Conservation (phyloP, 2,113 vertebrate genomes). For the Rhea americana region DNA sequence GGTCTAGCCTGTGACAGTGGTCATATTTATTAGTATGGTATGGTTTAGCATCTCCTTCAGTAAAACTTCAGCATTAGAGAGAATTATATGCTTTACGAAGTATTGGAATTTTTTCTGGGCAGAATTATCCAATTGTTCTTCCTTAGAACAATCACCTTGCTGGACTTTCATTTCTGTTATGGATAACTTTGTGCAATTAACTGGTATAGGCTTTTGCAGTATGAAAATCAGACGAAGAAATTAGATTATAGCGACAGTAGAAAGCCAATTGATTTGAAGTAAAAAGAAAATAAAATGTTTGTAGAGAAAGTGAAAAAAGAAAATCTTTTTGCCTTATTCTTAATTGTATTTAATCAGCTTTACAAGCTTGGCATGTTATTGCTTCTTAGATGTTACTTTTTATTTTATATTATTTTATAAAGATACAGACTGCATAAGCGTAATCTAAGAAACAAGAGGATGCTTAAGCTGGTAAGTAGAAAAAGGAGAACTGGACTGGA, state of each 20-base stretch:
- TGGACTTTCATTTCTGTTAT: background rate
- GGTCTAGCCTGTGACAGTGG: background rate
- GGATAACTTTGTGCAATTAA: background rate
- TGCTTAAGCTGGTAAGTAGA: background rate
- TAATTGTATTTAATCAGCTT: background rate
- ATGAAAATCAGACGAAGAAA: background rate
- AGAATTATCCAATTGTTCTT: background rate
- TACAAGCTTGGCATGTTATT: background rate
- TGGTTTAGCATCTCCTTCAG: background rate
- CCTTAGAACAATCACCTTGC: background rate
- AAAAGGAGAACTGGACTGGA: background rate
- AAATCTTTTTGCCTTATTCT: background rate
- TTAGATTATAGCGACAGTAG: rapidly evolving
- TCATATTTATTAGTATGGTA: background rate
- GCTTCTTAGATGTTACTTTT: background rate
- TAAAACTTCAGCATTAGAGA: background rate
- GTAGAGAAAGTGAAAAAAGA: background rate
- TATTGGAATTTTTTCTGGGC: background rate
- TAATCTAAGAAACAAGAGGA: background rate
- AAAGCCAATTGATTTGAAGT: background rate
- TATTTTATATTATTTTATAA: background rate
- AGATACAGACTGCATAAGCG: background rate
- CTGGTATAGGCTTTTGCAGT: background rate
- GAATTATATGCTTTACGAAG: background rate
- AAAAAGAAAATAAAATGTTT: background rate